These are phyloP conservation scores for Papilio machaon DNA, from an alignment of 1,140 invertebrate genomes.

Conservation along the genomic window DNA sequence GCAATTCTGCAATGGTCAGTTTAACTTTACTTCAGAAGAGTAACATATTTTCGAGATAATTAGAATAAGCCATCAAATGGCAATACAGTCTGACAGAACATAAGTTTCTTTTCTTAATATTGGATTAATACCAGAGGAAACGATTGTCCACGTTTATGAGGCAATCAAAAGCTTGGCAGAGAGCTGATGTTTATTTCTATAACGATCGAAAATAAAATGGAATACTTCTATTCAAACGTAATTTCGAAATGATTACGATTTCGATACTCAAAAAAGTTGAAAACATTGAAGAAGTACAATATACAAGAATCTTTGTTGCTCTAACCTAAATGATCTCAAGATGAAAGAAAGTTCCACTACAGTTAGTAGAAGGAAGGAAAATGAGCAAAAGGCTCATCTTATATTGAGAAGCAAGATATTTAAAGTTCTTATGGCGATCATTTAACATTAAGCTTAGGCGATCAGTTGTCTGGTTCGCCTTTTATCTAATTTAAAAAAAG, in stretches of 20 bases:
- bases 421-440: background rate
- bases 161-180: slow-evolving; percentile 26
- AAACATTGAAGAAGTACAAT: background rate
- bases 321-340: background rate
- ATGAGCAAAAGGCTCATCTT: background rate
- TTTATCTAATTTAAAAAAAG: background rate
- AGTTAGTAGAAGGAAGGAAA: background rate
- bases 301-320: background rate
- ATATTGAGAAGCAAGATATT: too few relatives aligned
- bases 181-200: slow-evolving; percentile 22
- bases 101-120: slow-evolving; percentile 13
- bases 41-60: background rate
- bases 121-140: slow-evolving; percentile 16
- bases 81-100: background rate
- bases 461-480: too few relatives aligned
- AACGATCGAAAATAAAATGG: slow-evolving; percentile 8
- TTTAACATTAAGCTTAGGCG: background rate
- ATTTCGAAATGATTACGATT: slow-evolving; percentile 5
- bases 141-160: slow-evolving; percentile 22
- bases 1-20: background rate
- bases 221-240: slow-evolving; percentile 12
- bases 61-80: background rate
- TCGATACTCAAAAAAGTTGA: background rate
- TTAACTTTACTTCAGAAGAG: background rate
- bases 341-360: background rate